Conservation (phyloP, 1,140 invertebrate species). For the Apolygus lucorum region DNA sequence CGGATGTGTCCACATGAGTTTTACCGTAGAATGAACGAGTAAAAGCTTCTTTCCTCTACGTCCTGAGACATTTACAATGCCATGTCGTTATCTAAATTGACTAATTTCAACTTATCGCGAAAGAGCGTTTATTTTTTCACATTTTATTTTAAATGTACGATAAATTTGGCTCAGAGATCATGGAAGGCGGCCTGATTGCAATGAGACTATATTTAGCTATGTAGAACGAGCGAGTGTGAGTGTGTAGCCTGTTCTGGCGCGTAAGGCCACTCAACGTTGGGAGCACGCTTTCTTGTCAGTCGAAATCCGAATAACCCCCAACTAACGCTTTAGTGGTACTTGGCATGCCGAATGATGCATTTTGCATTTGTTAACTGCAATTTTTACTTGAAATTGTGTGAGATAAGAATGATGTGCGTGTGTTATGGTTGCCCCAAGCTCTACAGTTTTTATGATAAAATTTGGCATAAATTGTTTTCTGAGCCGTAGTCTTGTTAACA, state of each 20-base stretch:
- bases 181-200: conserved; percentile 21
- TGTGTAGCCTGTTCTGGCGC: conserved; percentile 16
- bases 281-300: conserved; percentile 18
- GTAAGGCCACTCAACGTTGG: conserved; percentile 17
- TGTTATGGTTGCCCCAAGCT: conserved; percentile 15
- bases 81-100: too few species aligned
- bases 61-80: too few species aligned
- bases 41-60: too few species aligned
- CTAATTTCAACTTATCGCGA: too few species aligned
- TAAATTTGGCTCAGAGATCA: conserved; percentile 21
- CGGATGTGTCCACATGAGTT: too few species aligned
- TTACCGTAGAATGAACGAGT: too few species aligned
- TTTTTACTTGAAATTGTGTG: not conserved
- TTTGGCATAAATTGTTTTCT: conserved; percentile 29
- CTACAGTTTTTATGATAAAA: conserved; percentile 18
- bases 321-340: conserved; percentile 21
- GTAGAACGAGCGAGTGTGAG: not conserved
- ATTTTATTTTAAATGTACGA: too few species aligned
- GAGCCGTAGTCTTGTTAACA: conserved; percentile 31
- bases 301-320: conserved; percentile 5
- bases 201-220: conserved; percentile 20
- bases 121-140: too few species aligned
- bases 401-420: conserved; percentile 19
- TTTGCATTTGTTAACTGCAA: not conserved
- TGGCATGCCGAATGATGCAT: conserved; percentile 4